These are phyloP conservation scores for Amorpha juglandis DNA, from an alignment of 2,888 invertebrate species.

Conservation along the genomic window DNA sequence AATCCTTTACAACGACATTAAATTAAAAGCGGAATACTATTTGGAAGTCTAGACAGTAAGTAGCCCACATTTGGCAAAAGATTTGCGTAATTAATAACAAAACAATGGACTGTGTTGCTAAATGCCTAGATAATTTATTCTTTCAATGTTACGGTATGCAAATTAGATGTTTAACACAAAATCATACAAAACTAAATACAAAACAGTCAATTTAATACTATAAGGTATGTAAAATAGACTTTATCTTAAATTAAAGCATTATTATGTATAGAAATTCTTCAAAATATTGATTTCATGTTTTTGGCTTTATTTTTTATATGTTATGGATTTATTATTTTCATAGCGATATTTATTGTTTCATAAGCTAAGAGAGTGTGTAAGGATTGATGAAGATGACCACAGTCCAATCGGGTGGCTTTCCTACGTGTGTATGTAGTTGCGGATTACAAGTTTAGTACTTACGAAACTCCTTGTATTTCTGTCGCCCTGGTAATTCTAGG, in stretches of 20 bases:
- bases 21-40: no score
- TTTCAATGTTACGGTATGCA: background rate
- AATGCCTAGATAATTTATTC: background rate
- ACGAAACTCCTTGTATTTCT: slow-evolving; percentile 53
- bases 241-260: background rate
- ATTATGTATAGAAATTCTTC: no score
- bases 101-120: no score
- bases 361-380: background rate
- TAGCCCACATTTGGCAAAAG: no score
- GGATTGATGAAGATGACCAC: background rate
- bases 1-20: no score
- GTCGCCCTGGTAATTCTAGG: slow-evolving; percentile 76
- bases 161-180: background rate
- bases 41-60: no score
- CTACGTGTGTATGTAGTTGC: slow-evolving; percentile 22
- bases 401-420: slow-evolving; percentile 2
- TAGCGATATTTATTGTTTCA: background rate
- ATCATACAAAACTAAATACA: background rate
- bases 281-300: background rate
- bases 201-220: background rate
- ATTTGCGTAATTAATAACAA: no score
- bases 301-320: background rate
- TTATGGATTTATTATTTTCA: background rate
- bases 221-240: background rate
- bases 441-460: slow-evolving; percentile 62